phyloP scores from a whole-genome alignment of 1,140 invertebrate species.

The Andrena cerasifolii region DNA sequence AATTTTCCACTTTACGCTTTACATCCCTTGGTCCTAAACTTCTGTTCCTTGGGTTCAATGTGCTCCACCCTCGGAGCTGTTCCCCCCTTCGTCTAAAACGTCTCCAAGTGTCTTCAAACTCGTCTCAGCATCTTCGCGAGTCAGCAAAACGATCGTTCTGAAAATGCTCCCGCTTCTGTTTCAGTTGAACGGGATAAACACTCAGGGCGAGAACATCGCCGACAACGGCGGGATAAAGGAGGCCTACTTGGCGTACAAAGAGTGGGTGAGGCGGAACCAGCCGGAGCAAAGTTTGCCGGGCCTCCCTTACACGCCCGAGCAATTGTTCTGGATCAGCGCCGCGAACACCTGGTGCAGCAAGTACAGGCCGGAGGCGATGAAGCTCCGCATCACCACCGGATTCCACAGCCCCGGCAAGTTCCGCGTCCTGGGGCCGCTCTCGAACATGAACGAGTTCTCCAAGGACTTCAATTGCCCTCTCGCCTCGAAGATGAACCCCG shows the following conservation, averaged over 20 bases:
- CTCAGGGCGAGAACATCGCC: conserved; percentile 96
- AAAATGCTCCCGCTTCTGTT: conserved; percentile 37
- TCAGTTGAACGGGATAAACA: conserved; percentile 93
- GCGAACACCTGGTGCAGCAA: conserved; percentile 88
- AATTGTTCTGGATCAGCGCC: conserved; percentile 91
- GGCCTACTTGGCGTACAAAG: conserved; percentile 91
- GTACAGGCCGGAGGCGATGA: conserved; percentile 88
- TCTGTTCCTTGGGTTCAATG: no score
- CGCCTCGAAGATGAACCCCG: conserved; percentile 93
- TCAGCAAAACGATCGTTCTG: background rate
- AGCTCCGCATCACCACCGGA: conserved; percentile 89
- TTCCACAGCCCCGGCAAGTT: conserved; percentile 91
- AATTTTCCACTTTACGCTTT: no score
- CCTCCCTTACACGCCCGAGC: conserved; percentile 83
- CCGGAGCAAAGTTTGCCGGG: conserved; percentile 86
- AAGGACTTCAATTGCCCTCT: conserved; percentile 93
- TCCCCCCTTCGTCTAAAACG: no score
- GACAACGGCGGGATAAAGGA: conserved; percentile 95
- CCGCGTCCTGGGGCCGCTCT: conserved; percentile 93
- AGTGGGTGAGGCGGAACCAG: conserved; percentile 87
- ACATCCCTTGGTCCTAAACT: no score
- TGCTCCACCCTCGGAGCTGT: no score
- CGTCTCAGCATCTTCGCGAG: no score
- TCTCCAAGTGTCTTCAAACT: no score
- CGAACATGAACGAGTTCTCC: conserved; percentile 94